Conservation (phyloP, 2,113 vertebrate species). For the Tetraodon nigroviridis region DNA sequence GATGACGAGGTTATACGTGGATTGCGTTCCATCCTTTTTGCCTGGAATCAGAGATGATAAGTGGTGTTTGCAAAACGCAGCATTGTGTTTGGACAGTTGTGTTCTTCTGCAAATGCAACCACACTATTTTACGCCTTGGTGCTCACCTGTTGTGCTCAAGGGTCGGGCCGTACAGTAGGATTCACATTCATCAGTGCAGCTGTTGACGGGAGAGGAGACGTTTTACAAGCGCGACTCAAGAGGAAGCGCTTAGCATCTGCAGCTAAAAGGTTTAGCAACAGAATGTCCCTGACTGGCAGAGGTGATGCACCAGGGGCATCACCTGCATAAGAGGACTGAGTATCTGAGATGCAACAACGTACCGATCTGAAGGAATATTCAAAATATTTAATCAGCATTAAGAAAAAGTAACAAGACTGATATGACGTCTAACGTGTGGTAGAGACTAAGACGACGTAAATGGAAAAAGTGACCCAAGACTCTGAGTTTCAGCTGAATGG, state of each 20-base stretch:
- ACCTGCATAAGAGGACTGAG: no score
- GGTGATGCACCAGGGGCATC: neutral
- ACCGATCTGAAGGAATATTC: no score
- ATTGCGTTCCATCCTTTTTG: rapidly evolving
- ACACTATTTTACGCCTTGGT: no score
- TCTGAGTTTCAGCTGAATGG: conserved; percentile 55
- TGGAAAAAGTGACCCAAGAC: conserved; percentile 44
- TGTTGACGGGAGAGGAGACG: conserved; percentile 38
- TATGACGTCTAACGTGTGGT: no score
- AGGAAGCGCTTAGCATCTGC: conserved; percentile 45
- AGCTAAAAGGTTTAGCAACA: neutral
- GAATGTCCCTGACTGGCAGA: neutral
- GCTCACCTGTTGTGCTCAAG: conserved; percentile 18
- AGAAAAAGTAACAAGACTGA: no score
- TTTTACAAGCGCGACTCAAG: conserved; percentile 26
- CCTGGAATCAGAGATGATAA: neutral
- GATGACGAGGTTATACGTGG: neutral
- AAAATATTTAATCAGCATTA: no score
- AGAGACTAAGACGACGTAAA: neutral
- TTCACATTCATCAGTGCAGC: conserved; percentile 40
- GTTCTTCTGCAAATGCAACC: neutral
- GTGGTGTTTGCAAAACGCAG: neutral
- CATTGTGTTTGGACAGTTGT: neutral
- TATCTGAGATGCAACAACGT: no score
- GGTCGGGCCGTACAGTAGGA: neutral